phyloP scores from a whole-genome alignment of 2,888 invertebrate species.

The Agrochola litura region DNA sequence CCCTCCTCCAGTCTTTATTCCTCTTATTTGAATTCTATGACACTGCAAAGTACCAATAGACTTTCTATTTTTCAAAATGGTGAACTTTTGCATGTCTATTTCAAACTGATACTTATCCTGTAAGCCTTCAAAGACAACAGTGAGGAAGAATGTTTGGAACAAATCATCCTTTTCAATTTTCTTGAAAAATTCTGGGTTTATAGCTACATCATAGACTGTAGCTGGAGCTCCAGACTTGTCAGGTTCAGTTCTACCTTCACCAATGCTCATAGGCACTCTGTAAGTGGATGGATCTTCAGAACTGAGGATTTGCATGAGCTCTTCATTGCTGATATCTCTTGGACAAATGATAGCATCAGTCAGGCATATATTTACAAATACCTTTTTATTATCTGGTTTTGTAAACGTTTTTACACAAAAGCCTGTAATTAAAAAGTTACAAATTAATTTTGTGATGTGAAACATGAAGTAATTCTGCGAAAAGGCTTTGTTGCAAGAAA shows the following conservation, averaged over 20 bases:
- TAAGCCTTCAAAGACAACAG: constrained; percentile 94
- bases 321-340: constrained; percentile 93
- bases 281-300: constrained; percentile 93
- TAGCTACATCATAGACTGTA: constrained; percentile 95
- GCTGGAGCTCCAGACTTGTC: constrained; percentile 94
- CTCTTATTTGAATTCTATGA: constrained; percentile 94
- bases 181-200: constrained; percentile 94
- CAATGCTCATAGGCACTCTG: constrained; percentile 97
- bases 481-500: not conserved
- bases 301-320: constrained; percentile 92
- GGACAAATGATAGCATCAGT: constrained; percentile 94
- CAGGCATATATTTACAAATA: constrained; percentile 96
- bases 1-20: constrained; percentile 87
- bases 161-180: constrained; percentile 93
- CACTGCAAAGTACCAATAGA: constrained; percentile 93
- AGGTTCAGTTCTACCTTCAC: constrained; percentile 93
- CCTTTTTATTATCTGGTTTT: constrained; percentile 92
- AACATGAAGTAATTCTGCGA: not conserved
- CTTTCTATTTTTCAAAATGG: constrained; percentile 93
- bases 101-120: constrained; percentile 94
- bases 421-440: constrained; percentile 87
- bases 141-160: constrained; percentile 95
- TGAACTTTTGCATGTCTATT: constrained; percentile 92
- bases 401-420: constrained; percentile 94
- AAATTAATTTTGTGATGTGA: not conserved